phyloP scores from a whole-genome alignment of 2,113 vertebrate species.

The Myrmecophaga tridactyla region DNA sequence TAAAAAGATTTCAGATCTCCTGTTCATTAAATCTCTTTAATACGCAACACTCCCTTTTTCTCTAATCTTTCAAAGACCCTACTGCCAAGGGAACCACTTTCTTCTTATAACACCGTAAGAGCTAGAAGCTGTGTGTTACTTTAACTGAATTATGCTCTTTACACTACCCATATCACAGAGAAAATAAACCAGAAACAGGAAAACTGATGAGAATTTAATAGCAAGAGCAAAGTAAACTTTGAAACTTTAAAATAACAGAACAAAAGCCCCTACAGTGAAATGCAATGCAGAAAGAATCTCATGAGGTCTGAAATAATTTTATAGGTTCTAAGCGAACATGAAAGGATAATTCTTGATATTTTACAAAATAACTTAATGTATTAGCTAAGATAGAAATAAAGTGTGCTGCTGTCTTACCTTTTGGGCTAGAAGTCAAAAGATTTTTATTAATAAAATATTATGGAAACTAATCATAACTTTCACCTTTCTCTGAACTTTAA shows the following conservation, averaged over 20 bases:
- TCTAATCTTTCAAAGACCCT: background rate
- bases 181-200: background rate
- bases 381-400: background rate
- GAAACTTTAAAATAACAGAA: conserved; percentile 23
- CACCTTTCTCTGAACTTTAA: background rate
- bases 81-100: background rate
- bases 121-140: background rate
- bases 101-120: background rate
- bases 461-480: background rate
- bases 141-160: background rate
- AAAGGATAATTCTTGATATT: background rate
- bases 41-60: background rate
- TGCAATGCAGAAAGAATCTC: background rate
- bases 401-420: background rate
- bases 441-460: background rate
- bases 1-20: background rate
- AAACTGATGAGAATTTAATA: conserved; percentile 38
- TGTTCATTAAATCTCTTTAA: background rate
- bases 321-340: background rate
- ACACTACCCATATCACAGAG: background rate
- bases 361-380: background rate
- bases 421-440: background rate
- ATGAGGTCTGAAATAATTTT: background rate
- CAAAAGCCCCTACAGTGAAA: background rate
- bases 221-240: conserved; percentile 22